Evolutionary conservation across 2,797 vertebrate species (phyloP), one percentile per base, ranked within the genome.

Genomic region (Sebastes wilsoni): DNA sequence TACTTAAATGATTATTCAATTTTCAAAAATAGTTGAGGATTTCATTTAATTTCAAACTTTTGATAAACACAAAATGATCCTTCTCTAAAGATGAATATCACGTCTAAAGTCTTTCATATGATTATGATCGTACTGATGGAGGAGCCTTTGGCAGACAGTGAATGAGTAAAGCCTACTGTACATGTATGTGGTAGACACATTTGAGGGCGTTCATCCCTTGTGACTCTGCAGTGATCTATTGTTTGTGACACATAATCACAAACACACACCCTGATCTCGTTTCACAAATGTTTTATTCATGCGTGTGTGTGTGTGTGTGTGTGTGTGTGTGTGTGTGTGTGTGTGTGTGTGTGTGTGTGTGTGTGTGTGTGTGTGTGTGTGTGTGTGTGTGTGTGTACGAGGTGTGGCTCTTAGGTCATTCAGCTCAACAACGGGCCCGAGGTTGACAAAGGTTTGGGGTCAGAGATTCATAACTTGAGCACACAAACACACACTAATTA

Each of bases 371-470:
- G 32, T 3, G 32, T 4, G 34, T 4, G 10, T 2, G 12, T 61
- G 62, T 82, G 67, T 72, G 69, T 30, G 0, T 0, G 46, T 52
- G 55, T 73, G 59, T 75, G 46, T 81, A 55, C 60, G 75, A 85
- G 90, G 90, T 83, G 88, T 88, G 92, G 78, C 81, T 83, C 78
- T 23, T 4, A 38, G 52, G 64, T 82, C 64, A 72, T 85, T 87
- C 52, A 56, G 11, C 30, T 69, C 69, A 75, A 81, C 74, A 86
- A 78, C 10, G 83, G 49, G 66, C 13, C 12, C 1, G 20, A 34
- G 14, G 23, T 49, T 80, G 73, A 80, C 85, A 77, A 79, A 72
- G 64, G 72, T 72, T 60, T 34, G 8, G 18, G 36, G 27, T 72
- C n/a, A 66, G 34, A 49, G 32, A 75, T 67, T 65, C 49, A 66